Evolutionary conservation across 2,113 vertebrate species (phyloP), one percentile per base, ranked within the genome.

Genomic region (Ia io): DNA sequence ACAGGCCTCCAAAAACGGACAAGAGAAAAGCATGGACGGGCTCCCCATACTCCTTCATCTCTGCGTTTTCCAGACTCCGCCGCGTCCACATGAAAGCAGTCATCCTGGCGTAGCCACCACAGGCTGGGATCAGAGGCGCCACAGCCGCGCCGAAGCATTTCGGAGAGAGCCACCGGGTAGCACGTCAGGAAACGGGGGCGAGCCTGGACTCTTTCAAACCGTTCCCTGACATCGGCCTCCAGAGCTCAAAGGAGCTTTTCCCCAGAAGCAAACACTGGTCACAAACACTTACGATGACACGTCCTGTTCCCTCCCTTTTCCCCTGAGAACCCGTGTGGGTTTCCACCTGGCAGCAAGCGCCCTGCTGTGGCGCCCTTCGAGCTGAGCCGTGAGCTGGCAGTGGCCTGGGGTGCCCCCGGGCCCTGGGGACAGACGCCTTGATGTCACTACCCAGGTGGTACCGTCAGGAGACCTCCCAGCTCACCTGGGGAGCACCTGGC

Each of bases 61-160:
- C 97, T 90, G 94, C 94, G 97, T 97, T 97, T 97, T 97, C 97
- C 91, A 97, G 97, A 97, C 59, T 65, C 94, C 96, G 95, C 96
- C 98, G 97, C 94, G 88, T 87, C 89, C 1, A 2, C 96, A 95
- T 96, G 79, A 80, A 97, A 97, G 91, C 84, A 92, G n/a, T n/a
- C n/a, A n/a, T n/a, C n/a, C n/a, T n/a, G n/a, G n/a, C n/a, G n/a
- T n/a, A n/a, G n/a, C n/a, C n/a, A 96, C 70, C 61, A 10, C 10
- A 77, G 96, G 88, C 97, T 98, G 97, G 96, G 96, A 98, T 98
- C 97, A 95, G 47, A 4, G 13, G 13, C 96, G 93, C 96, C 97
- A 96, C 61, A 96, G 92, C 95, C 20, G 25, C 9, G 16, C 63
- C 37, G 85, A 93, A 84, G 80, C 40, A 32, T 37, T 77, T 88